phyloP scores from a whole-genome alignment of 2,797 vertebrate genomes.

The Anas flavirostris region DNA sequence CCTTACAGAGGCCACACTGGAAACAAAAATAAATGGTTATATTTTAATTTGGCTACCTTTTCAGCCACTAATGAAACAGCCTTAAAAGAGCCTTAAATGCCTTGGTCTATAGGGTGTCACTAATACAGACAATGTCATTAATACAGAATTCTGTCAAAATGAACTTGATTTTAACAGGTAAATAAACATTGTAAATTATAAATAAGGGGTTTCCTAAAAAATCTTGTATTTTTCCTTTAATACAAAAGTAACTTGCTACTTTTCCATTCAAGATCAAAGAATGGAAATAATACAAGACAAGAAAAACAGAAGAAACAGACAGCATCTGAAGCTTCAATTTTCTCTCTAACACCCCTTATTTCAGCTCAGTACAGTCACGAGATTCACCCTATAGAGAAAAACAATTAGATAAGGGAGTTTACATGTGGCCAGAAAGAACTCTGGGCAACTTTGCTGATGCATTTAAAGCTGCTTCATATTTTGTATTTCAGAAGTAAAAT shows the following conservation, averaged over 20 bases:
- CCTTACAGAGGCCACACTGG: background rate
- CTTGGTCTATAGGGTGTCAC: background rate
- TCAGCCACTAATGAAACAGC: background rate
- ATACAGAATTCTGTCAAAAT: background rate
- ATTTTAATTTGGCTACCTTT: constrained; percentile 24
- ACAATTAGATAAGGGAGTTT: constrained; percentile 20
- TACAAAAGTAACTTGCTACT: constrained; percentile 25
- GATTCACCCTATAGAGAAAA: background rate
- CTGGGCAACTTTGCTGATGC: background rate
- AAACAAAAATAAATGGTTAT: background rate
- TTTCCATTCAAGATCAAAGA: constrained; percentile 45
- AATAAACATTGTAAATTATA: background rate
- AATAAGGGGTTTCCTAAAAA: constrained; percentile 8
- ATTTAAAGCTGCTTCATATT: constrained; percentile 26
- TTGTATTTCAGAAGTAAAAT: constrained; percentile 51
- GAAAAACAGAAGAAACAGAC: constrained; percentile 18
- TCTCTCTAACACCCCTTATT: constrained; percentile 5
- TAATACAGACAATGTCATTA: background rate
- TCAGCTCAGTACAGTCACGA: constrained; percentile 19
- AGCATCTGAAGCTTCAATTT: constrained; percentile 35
- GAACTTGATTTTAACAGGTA: constrained; percentile 7
- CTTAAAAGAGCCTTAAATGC: background rate
- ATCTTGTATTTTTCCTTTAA: constrained; percentile 39
- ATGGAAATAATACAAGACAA: constrained; percentile 8
- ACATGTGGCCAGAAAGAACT: background rate